Evolutionary conservation across 2,797 vertebrate species (phyloP).

Genomic region (Sebastes ruberrimus): DNA sequence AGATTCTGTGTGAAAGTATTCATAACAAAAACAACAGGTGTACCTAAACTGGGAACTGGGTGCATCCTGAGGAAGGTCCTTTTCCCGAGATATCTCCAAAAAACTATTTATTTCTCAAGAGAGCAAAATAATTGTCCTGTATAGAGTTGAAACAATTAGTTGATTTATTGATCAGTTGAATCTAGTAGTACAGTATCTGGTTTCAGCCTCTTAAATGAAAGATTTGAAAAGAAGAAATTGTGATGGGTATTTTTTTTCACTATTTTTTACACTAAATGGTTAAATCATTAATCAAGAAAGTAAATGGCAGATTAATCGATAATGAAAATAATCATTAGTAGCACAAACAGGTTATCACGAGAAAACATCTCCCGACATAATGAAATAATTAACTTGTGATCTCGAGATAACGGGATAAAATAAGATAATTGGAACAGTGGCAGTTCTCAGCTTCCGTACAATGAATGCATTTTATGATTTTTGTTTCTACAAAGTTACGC

Average conservation of each 20-base stretch:
- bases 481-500: constrained; percentile 12
- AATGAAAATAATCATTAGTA: not conserved
- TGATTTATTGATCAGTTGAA: not conserved
- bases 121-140: not conserved
- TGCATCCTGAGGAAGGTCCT: not conserved
- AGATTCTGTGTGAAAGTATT: too few relatives aligned
- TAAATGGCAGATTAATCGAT: not conserved
- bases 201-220: not conserved
- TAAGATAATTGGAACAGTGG: not conserved
- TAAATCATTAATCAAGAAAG: not conserved
- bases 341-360: not conserved
- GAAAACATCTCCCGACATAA: not conserved
- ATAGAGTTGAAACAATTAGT: not conserved
- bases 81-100: not conserved
- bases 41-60: not conserved
- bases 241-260: not conserved
- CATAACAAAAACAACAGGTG: not conserved
- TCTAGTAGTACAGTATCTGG: too few relatives aligned
- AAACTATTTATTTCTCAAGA: not conserved
- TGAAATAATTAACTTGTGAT: not conserved
- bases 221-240: not conserved
- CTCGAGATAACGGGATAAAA: not conserved
- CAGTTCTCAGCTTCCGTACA: not conserved
- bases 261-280: not conserved
- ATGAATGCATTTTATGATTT: not conserved